Evolutionary conservation across 2,888 invertebrate genomes (phyloP).

Genomic region (Nephrotoma flavescens): DNA sequence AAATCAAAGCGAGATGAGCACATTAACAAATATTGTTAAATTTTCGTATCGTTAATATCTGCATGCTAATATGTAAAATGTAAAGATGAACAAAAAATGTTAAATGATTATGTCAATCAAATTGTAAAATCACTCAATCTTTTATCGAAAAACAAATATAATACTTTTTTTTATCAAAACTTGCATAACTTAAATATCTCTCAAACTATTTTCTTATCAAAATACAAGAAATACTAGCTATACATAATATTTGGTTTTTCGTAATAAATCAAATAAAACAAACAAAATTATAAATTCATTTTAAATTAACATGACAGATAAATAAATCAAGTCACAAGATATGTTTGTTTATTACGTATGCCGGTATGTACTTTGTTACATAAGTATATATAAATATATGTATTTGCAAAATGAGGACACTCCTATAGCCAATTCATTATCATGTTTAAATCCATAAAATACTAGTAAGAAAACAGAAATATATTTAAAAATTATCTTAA

Average conservation of each 20-base stretch:
- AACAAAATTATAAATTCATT: neutral
- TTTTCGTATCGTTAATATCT: too few relatives aligned
- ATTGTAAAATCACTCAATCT: neutral
- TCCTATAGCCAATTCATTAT: neutral
- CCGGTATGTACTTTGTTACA: neutral
- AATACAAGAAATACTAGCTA: neutral
- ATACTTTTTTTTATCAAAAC: neutral
- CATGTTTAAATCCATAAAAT: neutral
- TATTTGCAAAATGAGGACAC: neutral
- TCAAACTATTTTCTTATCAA: neutral
- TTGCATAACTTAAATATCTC: neutral
- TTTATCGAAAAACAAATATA: neutral
- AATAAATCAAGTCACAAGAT: neutral
- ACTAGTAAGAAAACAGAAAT: neutral
- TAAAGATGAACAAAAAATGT: too few relatives aligned
- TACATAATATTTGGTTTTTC: neutral
- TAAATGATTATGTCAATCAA: neutral
- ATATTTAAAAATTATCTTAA: neutral
- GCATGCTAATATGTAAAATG: too few relatives aligned
- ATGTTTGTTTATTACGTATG: neutral
- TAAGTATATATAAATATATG: neutral
- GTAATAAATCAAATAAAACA: neutral
- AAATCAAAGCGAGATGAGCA: too few relatives aligned
- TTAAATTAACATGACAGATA: neutral
- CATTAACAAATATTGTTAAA: too few relatives aligned